Evolutionary conservation across 2,797 vertebrate species (phyloP).

Genomic region (Rhodeus uyekii): DNA sequence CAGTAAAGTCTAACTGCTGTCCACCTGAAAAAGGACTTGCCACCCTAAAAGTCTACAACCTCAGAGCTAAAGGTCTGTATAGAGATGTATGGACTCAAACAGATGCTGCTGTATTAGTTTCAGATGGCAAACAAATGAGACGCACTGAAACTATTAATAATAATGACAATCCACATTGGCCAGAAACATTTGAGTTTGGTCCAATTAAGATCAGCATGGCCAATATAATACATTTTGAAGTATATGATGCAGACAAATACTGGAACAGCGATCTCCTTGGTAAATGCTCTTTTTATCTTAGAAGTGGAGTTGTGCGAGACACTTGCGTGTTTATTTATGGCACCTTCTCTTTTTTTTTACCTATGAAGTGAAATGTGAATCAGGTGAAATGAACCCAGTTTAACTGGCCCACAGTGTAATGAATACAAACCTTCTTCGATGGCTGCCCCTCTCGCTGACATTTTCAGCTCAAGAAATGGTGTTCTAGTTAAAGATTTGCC

Average conservation of each 20-base stretch:
- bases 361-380: conserved; percentile 57
- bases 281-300: background rate
- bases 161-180: conserved; percentile 57
- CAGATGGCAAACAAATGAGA: rapidly evolving
- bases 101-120: background rate
- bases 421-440: conserved; percentile 11
- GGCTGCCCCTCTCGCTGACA: conserved; percentile 27
- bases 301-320: background rate
- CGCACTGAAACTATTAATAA: background rate
- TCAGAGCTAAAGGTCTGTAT: conserved; percentile 55
- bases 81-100: conserved; percentile 51
- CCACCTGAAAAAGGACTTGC: conserved; percentile 64
- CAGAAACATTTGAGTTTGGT: conserved; percentile 5
- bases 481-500: conserved; percentile 36
- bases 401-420: conserved; percentile 56
- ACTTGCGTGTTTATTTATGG: conserved; percentile 63
- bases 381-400: no score
- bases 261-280: conserved; percentile 28
- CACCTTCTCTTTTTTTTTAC: conserved; percentile 58
- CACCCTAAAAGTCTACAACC: conserved; percentile 55
- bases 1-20: conserved; percentile 68
- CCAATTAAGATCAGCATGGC: conserved; percentile 25
- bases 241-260: background rate
- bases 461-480: conserved; percentile 49
- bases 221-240: background rate